Evolutionary conservation across 2,113 vertebrate species (phyloP), one percentile per base, ranked within the genome.

Genomic region (Heloderma charlesbogerti): DNA sequence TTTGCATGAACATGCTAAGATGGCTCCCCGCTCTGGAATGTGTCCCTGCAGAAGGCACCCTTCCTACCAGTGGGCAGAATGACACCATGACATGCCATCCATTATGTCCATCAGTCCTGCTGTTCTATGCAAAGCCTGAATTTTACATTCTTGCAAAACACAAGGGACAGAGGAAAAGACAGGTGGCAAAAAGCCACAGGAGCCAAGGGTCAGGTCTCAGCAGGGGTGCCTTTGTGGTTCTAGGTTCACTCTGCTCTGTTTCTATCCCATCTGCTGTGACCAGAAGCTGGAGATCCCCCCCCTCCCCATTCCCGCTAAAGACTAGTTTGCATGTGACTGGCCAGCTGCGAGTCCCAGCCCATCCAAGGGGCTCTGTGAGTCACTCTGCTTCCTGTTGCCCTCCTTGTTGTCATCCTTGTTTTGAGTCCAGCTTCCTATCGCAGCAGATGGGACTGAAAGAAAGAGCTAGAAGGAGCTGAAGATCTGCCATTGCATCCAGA

Each of bases 401-500:
- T 18, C 18, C 20, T 66, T 66, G 66, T 67, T 5, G 25, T 22
- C 63, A 66, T 66, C 63, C 18, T 4, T 25, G 0, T n/a, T 16
- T 60, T 31, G 0, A 29, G 29, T 12, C 6, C 2, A 40, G 25
- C 22, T 5, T 71, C 48, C 27, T 16, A 31, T 2, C 9, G 31
- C 66, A 18, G 77, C 0, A 0, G 27, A 4, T 29, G 67, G n/a
- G 15, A 29, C 1, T 3, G 8, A 27, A 13, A 16, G 6, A 37
- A 6, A 25, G 63, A 9, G 3, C 63, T 13, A 54, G 31, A 16
- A 82, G 54, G 6, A 54, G 29, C 60, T 8, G 45, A 31, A 29
- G 48, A 8, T 5, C 15, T 2, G 2, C 13, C 20, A 5, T 20
- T 34, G 22, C 34, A 1, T 29, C 57, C 1, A 4, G 9, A n/a